Evolutionary conservation across 2,888 invertebrate genomes (phyloP), one percentile per base, ranked within the genome.

Genomic region (Nebria brevicollis): DNA sequence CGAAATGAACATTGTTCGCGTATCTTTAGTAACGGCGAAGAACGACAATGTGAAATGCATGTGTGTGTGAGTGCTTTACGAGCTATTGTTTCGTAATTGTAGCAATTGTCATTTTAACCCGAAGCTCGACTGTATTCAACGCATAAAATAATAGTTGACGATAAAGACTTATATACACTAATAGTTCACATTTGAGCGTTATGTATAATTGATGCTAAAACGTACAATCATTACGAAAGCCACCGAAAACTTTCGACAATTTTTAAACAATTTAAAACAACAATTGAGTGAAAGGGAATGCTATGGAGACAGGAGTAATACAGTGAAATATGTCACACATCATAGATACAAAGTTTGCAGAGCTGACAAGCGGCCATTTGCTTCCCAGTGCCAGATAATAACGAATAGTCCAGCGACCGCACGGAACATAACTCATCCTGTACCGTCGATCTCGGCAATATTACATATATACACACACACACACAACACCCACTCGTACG

Each of bases 21-120:
- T 54, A 54, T 54, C 54, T 54, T 54, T 54, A 54, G 54, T 13
- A 6, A 54, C 7, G 54, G 6, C 54, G 54, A 54, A 54, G 54
- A 54, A 54, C 7, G 54, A 13, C 54, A 54, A 54, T 54, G 54
- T 13, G 54, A 8, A 11, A 8, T 54, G 13, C 8, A 54, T 54
- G 54, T 34, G 34, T 34, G 13, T 54, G 13, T 54, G 7, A 54
- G 54, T 54, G 54, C 54, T 54, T 54, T 54, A 54, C 54, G 54
- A 54, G 54, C 54, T 54, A 54, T 54, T 54, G 54, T 54, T 54
- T 54, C 54, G 54, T 54, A 54, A 54, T 54, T 54, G 54, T 54
- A 8, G 13, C 54, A 54, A 54, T 54, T 54, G 54, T 54, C 54
- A 54, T 54, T 54, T 54, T 54, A 54, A 54, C 54, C 54, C 54